Conservation (phyloP, 2,888 invertebrate genomes). For the Cryptocheilus praepositus region DNA sequence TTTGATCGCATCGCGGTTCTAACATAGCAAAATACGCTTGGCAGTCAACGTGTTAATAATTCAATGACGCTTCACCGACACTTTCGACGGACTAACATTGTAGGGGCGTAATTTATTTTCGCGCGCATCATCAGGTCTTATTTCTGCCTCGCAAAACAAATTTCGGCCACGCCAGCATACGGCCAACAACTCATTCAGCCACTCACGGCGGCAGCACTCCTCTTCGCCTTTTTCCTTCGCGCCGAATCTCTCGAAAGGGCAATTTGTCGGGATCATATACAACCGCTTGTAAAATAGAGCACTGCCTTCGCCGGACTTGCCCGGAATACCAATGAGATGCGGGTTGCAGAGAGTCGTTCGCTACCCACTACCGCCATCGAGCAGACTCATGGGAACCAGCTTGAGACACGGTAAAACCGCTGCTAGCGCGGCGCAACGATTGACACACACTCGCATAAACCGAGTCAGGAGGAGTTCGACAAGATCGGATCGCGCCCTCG, state of each 20-base stretch:
- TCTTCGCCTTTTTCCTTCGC: constrained; percentile 23
- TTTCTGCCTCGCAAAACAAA: constrained; percentile 4
- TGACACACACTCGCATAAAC: constrained; percentile 43
- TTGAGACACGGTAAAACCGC: constrained; percentile 27
- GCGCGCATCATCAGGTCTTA: too few relatives aligned
- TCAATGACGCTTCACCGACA: too few relatives aligned
- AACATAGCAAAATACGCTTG: too few relatives aligned
- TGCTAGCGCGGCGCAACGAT: constrained; percentile 35
- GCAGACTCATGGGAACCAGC: constrained; percentile 59
- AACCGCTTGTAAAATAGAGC: constrained; percentile 67
- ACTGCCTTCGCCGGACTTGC: constrained; percentile 47
- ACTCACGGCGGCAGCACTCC: neutral
- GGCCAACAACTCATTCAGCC: too few relatives aligned
- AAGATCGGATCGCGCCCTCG: constrained; percentile 50
- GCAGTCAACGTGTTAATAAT: too few relatives aligned
- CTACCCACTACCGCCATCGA: constrained; percentile 46
- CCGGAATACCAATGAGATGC: constrained; percentile 65
- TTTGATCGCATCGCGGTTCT: too few relatives aligned
- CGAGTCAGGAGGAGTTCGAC: constrained; percentile 40
- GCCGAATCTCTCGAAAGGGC: constrained; percentile 52
- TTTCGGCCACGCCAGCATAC: neutral
- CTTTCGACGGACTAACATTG: too few relatives aligned
- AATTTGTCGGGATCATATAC: constrained; percentile 68
- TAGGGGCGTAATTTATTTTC: too few relatives aligned
- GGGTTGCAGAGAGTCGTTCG: constrained; percentile 42